Base-by-base conservation (phyloP, 53 echinoderm and acorn worm species). In the Zoroaster sp. region DNA sequence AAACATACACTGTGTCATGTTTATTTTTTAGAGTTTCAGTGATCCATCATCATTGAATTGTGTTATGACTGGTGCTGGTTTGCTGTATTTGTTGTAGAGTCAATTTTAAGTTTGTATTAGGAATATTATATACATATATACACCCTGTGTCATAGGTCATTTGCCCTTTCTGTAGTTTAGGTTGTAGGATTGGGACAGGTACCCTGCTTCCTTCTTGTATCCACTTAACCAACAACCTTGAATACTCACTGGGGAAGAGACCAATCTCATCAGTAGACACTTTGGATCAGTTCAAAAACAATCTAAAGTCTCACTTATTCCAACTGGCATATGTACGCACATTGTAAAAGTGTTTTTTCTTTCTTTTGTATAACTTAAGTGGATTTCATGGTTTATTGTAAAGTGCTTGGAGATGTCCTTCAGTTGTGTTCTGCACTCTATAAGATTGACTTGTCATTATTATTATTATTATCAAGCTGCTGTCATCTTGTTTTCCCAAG, bases 11-110 rank as follows among this genome's bases (percentile, higher is more conserved):
- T 46, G 46, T 35, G 69, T 28, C 46, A 18, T 76, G 76, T 76
- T 76, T 76, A 76, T 76, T 76, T 76, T 49, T 47, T 46, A 34
- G 47, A 31, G 31, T 76, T 34, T 32, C 17, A 6, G 49, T 49
- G 46, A 76, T 76, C 76, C 49, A 30, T 76, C 76, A 76, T 47
- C 47, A 17, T 15, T 45, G 76, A 31, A 17, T 34, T 52, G 76
- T 76, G 42, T 76, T 76, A 76, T 76, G 76, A 76, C 76, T 76
- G 10, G 63, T 14, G 36, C 17, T 45, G 73, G 51, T 76, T 51
- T 31, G 76, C 76, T 76, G 14, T 47, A 76, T 32, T 51, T 49
- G 76, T 31, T 51, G 52, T 32, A 69, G 17, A 69, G 70, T 69
- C 15, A 11, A 59, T 28, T 25, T 59, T 59, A 25, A 21, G 17